Conservation (phyloP, 1,140 invertebrate species). For the Drosophila tristis region DNA sequence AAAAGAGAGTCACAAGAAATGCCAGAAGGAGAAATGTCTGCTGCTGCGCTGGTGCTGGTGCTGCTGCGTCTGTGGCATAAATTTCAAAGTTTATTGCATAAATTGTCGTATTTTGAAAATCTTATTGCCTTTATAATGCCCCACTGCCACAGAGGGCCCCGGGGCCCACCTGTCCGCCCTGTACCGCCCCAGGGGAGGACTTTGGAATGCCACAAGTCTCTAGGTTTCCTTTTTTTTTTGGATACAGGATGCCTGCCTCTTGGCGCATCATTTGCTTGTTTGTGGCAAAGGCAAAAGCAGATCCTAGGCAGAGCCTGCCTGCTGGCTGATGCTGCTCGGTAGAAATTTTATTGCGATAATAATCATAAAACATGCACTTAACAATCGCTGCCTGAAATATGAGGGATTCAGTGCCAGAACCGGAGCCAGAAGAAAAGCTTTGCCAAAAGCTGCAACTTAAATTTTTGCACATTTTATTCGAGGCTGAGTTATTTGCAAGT, state of each 20-base stretch:
- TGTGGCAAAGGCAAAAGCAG: constrained; percentile 47
- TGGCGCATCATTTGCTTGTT: constrained; percentile 76
- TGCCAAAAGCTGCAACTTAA: constrained; percentile 57
- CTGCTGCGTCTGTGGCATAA: constrained; percentile 62
- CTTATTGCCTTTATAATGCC: constrained; percentile 82
- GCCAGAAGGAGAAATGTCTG: constrained; percentile 32
- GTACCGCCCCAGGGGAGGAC: not conserved
- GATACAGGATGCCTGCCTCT: constrained; percentile 23
- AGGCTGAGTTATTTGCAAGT: constrained; percentile 60
- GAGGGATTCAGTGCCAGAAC: constrained; percentile 38
- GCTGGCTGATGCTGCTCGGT: constrained; percentile 35
- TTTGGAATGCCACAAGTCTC: constrained; percentile 14
- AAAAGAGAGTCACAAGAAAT: constrained; percentile 28
- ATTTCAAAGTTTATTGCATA: constrained; percentile 83
- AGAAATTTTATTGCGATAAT: constrained; percentile 79
- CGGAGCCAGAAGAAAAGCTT: constrained; percentile 1
- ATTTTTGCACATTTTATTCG: constrained; percentile 76
- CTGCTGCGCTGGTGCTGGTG: constrained; percentile 1
- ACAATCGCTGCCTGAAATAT: constrained; percentile 80
- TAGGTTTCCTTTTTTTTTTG: constrained; percentile 5
- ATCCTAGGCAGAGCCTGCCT: constrained; percentile 20
- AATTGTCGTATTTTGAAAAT: constrained; percentile 83
- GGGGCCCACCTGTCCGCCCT: constrained; percentile 51
- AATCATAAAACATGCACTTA: constrained; percentile 83
- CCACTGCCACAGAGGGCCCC: constrained; percentile 29